Evolutionary conservation across 2,797 vertebrate species (phyloP).

Genomic region (Falco novaeseelandiae): DNA sequence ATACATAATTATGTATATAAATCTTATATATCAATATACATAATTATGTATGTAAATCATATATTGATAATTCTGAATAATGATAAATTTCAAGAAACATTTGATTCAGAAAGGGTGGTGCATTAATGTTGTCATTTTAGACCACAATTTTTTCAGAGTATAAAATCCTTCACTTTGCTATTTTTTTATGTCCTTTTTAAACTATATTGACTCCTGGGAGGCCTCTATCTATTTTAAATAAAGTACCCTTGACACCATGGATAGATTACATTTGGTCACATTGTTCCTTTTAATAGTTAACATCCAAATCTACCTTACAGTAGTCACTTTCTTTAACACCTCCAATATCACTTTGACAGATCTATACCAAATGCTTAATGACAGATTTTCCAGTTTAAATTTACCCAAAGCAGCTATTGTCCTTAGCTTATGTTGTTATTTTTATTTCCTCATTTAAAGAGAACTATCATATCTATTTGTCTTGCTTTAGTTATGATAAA

Average conservation of each 20-base stretch:
- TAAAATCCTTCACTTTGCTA: neutral
- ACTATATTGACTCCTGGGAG: neutral
- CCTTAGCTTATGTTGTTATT: neutral
- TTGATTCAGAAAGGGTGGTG: neutral
- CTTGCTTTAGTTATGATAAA: neutral
- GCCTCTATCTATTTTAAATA: neutral
- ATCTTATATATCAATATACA: neutral
- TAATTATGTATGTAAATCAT: neutral
- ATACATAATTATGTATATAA: neutral
- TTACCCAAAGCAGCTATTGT: neutral
- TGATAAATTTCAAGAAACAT: neutral
- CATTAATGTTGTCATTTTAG: neutral
- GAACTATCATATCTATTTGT: neutral
- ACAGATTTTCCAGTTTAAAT: neutral
- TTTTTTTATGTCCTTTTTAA: neutral
- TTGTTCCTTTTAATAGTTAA: neutral
- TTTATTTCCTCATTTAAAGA: neutral
- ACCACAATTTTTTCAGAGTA: neutral
- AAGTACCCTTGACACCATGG: neutral
- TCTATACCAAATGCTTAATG: neutral
- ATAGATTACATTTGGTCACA: neutral
- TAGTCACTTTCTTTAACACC: neutral
- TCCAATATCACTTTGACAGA: neutral
- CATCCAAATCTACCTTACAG: neutral
- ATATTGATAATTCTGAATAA: neutral